Evolutionary conservation across 2,797 vertebrate genomes (phyloP).

Genomic region (Odontamblyopus lacepedii): DNA sequence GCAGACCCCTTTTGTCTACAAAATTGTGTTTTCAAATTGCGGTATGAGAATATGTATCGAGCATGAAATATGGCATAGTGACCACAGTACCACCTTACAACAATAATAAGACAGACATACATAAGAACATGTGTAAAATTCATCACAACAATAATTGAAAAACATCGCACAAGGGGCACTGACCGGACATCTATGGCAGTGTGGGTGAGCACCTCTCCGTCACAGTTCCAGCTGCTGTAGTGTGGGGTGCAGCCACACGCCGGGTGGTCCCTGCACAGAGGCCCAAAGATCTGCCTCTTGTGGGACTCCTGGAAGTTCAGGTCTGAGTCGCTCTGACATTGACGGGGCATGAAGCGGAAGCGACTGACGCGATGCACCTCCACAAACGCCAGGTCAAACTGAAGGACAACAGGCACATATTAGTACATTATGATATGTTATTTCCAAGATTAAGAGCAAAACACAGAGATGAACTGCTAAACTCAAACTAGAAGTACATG

Average conservation of each 20-base stretch:
- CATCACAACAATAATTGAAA: background rate
- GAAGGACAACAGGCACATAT: background rate
- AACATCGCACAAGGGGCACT: background rate
- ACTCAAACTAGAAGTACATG: too few relatives aligned
- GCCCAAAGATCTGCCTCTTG: conserved; percentile 74
- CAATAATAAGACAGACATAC: background rate
- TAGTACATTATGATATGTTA: too few relatives aligned
- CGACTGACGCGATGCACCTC: conserved; percentile 89
- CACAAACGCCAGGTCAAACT: conserved; percentile 94
- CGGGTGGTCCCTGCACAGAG: conserved; percentile 85
- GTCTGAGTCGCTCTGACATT: conserved; percentile 82
- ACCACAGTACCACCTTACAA: background rate
- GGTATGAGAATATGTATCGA: too few relatives aligned
- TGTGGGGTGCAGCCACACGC: conserved; percentile 76
- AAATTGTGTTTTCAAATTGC: too few relatives aligned
- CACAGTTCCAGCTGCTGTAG: conserved; percentile 94
- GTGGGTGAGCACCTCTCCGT: conserved; percentile 89
- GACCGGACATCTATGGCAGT: conserved; percentile 89
- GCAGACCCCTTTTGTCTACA: too few relatives aligned
- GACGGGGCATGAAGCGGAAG: conserved; percentile 87
- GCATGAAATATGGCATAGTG: too few relatives aligned
- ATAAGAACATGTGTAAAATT: background rate
- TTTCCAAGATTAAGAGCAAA: too few relatives aligned
- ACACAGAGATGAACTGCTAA: too few relatives aligned
- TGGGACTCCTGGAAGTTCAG: conserved; percentile 55